phyloP scores from a whole-genome alignment of 1,140 invertebrate species.

The Ooceraea biroi region DNA sequence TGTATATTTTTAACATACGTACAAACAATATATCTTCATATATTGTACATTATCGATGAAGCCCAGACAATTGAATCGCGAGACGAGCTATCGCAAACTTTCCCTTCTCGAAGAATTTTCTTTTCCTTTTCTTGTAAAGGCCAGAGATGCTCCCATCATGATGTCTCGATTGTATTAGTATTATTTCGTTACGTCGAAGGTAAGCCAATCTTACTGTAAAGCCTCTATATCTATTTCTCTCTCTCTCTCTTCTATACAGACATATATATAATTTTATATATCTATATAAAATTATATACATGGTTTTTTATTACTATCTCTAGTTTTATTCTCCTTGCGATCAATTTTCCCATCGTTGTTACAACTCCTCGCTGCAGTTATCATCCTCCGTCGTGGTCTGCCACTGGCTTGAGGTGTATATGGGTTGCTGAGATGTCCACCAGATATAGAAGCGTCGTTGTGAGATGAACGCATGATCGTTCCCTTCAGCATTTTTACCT shows the following conservation, averaged over 20 bases:
- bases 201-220: conserved; percentile 77
- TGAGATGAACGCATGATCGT: conserved; percentile 63
- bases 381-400: conserved; percentile 65
- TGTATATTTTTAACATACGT: not conserved
- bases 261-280: conserved; percentile 1
- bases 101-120: conserved; percentile 56
- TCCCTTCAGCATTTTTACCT: conserved; percentile 32
- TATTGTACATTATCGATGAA: not conserved
- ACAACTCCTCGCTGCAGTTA: conserved; percentile 61
- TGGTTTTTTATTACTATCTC: conserved; percentile 40
- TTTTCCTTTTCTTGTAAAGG: conserved; percentile 65
- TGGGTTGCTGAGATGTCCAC: conserved; percentile 42
- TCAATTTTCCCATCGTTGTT: conserved; percentile 34
- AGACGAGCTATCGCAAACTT: conserved; percentile 57
- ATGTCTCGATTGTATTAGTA: conserved; percentile 69
- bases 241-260: conserved; percentile 35
- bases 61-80: conserved; percentile 22
- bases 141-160: conserved; percentile 62
- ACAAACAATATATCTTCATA: not conserved
- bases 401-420: conserved; percentile 47
- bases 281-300: not conserved
- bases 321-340: conserved; percentile 27
- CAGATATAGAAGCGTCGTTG: conserved; percentile 52
- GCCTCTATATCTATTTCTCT: conserved; percentile 68
- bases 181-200: conserved; percentile 78